A percentile compares a stretch with the other conserved stretches of the same genome.
Evolutionary conservation across 2,888 invertebrate species (phyloP).

Genomic region (Latrodectus hesperus): DNA sequence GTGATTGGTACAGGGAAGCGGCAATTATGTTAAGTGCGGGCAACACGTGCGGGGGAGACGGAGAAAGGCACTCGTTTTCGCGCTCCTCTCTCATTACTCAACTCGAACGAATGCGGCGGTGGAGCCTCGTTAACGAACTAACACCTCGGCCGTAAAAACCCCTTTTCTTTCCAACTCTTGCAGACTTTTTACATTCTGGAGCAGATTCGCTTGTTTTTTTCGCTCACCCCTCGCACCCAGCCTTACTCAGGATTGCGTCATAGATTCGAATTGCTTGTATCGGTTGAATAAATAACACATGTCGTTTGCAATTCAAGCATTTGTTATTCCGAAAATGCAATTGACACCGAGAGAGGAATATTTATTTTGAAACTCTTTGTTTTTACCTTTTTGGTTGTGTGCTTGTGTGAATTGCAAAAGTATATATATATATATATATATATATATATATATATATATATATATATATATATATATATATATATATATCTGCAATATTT

Average conservation of each 20-base stretch:
- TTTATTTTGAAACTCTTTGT: too few species aligned
- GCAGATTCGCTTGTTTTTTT: not conserved
- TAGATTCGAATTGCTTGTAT: not conserved
- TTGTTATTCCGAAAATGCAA: not conserved
- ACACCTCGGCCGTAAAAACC: constrained; percentile 29
- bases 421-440: too few species aligned
- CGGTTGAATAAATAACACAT: constrained; percentile 21
- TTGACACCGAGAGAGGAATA: not conserved
- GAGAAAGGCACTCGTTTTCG: constrained; percentile 21
- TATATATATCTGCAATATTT: too few species aligned
- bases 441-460: too few species aligned
- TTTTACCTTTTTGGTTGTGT: too few species aligned
- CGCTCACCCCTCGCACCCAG: not conserved
- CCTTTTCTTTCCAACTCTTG: not conserved
- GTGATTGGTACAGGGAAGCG: constrained; percentile 49
- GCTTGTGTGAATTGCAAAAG: too few species aligned
- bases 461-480: too few species aligned
- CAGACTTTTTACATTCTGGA: not conserved
- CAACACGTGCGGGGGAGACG: constrained; percentile 44
- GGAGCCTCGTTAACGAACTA: constrained; percentile 39
- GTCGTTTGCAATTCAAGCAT: constrained; percentile 10
- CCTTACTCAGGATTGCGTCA: not conserved
- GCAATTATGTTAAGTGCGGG: constrained; percentile 67
- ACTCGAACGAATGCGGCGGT: constrained; percentile 11
- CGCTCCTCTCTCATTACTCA: constrained; percentile 44